Percentiles rank a stretch among this genome's conserved stretches.
Conservation (phyloP, 2,888 invertebrate genomes). For the Ditula angustiorana region DNA sequence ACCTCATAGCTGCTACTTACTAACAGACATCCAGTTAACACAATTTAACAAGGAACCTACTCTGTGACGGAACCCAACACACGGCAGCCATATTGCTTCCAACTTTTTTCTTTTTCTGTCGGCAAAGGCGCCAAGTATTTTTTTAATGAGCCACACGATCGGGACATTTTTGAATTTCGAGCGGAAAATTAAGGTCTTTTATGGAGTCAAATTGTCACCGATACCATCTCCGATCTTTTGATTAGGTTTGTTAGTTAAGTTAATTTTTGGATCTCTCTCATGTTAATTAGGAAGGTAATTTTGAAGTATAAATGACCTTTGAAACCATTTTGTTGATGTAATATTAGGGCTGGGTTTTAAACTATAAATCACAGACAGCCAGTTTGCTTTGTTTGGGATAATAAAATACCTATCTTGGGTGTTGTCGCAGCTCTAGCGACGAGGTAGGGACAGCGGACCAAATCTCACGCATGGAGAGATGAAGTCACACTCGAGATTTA, state of each 20-base stretch:
- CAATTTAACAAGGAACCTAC: too few species aligned
- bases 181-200: constrained; percentile 40
- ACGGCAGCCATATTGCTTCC: constrained; percentile 19
- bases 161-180: constrained; percentile 31
- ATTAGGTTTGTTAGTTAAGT: constrained; percentile 32
- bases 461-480: too few species aligned
- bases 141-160: constrained; percentile 36
- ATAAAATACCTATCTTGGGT: neutral
- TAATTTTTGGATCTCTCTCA: constrained; percentile 29
- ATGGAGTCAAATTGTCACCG: constrained; percentile 41
- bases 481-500: too few species aligned
- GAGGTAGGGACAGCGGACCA: too few species aligned
- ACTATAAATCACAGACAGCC: neutral
- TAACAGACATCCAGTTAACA: too few species aligned
- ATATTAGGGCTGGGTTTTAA: neutral
- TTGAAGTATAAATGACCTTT: neutral
- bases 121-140: constrained; percentile 38
- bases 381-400: neutral
- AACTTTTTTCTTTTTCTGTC: constrained; percentile 27
- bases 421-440: neutral
- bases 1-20: too few species aligned
- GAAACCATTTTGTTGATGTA: neutral
- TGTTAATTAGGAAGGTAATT: constrained; percentile 31
- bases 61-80: constrained; percentile 31
- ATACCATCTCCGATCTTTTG: constrained; percentile 38